Conservation (phyloP, 2,797 vertebrate genomes). For the Tragelaphus eurycerus region DNA sequence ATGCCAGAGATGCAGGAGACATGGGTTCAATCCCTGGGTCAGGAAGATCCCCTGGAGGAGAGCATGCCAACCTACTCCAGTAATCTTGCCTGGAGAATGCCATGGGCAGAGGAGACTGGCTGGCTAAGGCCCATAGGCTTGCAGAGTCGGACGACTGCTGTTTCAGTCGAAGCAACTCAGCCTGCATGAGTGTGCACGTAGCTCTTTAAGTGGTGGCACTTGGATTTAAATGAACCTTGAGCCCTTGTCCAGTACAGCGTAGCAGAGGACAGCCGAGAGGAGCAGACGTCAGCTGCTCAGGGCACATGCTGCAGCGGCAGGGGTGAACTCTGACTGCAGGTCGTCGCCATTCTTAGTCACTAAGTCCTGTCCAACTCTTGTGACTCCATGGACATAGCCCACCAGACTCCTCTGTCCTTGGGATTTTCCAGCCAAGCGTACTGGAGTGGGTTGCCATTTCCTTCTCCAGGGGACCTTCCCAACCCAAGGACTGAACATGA, state of each 20-base stretch:
- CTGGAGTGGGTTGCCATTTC: background rate
- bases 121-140: background rate
- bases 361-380: background rate
- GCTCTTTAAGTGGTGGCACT: background rate
- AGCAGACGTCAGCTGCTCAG: background rate
- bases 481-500: background rate
- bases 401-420: background rate
- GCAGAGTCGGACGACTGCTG: background rate
- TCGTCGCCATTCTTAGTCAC: rapidly evolving
- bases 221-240: background rate
- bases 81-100: background rate
- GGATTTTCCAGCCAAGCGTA: background rate
- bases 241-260: background rate
- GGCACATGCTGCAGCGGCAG: no score
- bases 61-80: background rate
- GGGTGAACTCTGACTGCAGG: background rate
- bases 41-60: background rate
- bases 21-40: background rate
- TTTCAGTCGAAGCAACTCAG: background rate
- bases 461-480: background rate
- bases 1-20: background rate
- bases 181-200: background rate
- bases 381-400: background rate
- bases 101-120: background rate
- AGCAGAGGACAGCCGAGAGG: background rate